Evolutionary conservation across 1,140 invertebrate species (phyloP), one percentile per base, ranked within the genome.

Genomic region (Calephelis nemesis): DNA sequence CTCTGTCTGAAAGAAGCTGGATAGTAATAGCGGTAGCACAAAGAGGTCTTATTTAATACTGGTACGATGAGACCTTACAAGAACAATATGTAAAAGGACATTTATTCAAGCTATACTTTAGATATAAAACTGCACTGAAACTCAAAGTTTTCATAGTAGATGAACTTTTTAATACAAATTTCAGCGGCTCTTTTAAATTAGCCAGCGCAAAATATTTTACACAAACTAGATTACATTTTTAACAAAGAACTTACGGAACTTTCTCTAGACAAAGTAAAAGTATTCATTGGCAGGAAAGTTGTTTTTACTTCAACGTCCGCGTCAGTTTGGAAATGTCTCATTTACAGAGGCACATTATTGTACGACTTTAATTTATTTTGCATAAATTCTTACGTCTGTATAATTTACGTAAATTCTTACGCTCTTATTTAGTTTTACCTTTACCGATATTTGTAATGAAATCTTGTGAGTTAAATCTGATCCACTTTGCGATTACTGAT

Each of bases 161-260:
- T 13, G 19, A 54, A 54, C 52, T 54, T 54, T 54, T 54, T 54
- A 54, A 54, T 54, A 54, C 52, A 54, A 54, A 54, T 58, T 58
- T 58, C 19, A 58, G 19, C 11, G 30, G 19, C 52, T 39, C 19
- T 39, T 15, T 58, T 11, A 58, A 58, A 58, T 58, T 39, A 58
- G 52, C 52, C 10, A 39, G 52, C 52, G 19, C 52, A 58, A 9
- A 58, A 58, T 58, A 47, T 63, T 45, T 63, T 63, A 45, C 13
- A 15, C 50, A 66, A 58, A 54, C 64, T 66, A 63, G 62, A 45
- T 47, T 66, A 54, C 39, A 66, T 66, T 66, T 66, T 66, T 40
- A n/a, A 66, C 52, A 66, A 65, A 19, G 50, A 45, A 66, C n/a
- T 45, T 54, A 66, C 65, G 42, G 7, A 66, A 66, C 65, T 66